These are phyloP conservation scores for Toxotes chatareus DNA, from an alignment of 2,113 vertebrate genomes.

Conservation along the genomic window DNA sequence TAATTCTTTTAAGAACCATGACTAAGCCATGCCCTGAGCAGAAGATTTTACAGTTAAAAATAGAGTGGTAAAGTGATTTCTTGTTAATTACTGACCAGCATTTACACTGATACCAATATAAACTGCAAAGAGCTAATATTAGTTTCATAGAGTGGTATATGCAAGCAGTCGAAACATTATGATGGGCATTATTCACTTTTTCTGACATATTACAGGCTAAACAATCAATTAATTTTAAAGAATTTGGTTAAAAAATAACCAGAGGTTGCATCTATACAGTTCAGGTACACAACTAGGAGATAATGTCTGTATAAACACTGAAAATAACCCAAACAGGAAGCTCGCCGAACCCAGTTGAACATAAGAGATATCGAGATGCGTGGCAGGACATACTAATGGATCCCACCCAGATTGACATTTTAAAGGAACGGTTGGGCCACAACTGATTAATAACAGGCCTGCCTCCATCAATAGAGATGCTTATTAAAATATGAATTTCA, in stretches of 20 bases:
- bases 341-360: slow-evolving; percentile 37
- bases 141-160: not conserved
- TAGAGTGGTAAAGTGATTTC: no score
- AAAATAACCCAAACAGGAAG: slow-evolving; percentile 37
- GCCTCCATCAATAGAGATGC: slow-evolving; percentile 41
- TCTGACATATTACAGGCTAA: not conserved
- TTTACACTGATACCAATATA: no score
- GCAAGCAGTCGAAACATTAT: not conserved
- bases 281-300: slow-evolving; percentile 16
- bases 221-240: not conserved
- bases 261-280: not conserved
- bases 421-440: slow-evolving; percentile 60
- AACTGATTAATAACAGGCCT: slow-evolving; percentile 65
- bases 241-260: slow-evolving; percentile 16
- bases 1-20: no score
- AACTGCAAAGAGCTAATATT: no score
- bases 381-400: slow-evolving; percentile 63
- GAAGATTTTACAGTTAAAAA: no score
- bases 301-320: slow-evolving; percentile 25
- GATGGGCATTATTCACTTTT: not conserved
- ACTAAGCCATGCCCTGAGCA: no score
- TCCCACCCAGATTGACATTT: slow-evolving; percentile 65
- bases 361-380: slow-evolving; percentile 55
- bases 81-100: no score
- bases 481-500: slow-evolving; percentile 74